These are phyloP conservation scores for Hydrolagus colliei DNA, from an alignment of 2,797 vertebrate species.

Conservation along the genomic window DNA sequence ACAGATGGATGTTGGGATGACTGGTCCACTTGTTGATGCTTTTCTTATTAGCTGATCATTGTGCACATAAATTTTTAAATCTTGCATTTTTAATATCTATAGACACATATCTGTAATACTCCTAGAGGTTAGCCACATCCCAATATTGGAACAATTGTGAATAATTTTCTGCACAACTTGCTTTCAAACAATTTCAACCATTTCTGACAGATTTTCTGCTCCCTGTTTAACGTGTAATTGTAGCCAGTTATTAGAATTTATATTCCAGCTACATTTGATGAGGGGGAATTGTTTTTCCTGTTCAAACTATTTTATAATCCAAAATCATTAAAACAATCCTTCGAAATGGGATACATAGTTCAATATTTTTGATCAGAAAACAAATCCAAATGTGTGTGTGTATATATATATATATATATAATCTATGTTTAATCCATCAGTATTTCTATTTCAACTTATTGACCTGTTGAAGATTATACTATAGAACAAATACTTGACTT, in stretches of 20 bases:
- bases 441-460: constrained; percentile 14
- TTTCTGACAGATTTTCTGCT: background rate
- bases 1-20: too few relatives aligned
- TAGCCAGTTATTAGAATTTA: background rate
- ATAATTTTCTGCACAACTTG: background rate
- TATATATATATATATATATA: background rate
- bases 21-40: too few relatives aligned
- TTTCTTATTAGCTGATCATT: too few relatives aligned
- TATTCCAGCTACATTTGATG: background rate
- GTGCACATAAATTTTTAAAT: background rate
- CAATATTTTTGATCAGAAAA: constrained; percentile 15
- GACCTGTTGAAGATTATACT: background rate
- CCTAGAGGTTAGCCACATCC: background rate
- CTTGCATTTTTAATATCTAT: background rate
- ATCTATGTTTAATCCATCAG: background rate
- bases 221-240: background rate
- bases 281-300: background rate
- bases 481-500: background rate
- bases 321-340: background rate
- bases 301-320: background rate
- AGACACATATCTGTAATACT: too few relatives aligned
- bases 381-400: background rate
- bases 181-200: background rate
- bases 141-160: background rate
- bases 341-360: background rate